Evolutionary conservation across 2,888 invertebrate species (phyloP), one percentile per base, ranked within the genome.

Genomic region (Himalopsyche anomala): DNA sequence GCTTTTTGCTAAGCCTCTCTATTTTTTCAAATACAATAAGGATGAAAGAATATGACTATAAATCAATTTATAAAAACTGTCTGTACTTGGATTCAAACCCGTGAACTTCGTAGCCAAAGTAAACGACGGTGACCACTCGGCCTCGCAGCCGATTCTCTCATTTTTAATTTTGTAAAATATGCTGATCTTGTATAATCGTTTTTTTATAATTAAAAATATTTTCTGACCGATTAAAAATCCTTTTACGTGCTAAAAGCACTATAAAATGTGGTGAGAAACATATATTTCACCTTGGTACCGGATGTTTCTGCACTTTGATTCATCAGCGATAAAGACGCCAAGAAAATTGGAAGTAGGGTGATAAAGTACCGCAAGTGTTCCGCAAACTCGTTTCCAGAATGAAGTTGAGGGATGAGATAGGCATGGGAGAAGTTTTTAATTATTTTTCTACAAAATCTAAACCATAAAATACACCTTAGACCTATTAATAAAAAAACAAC

Each of bases 231-330:
- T 62, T 62, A 3, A 62, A 62, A 62, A 19, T 19, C 62, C 19
- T 3, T 62, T 62, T 19, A 62, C 62, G 62, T 62, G 62, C 62
- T 62, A 9, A 28, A 62, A 11, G 62, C 62, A 62, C 19, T 62
- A 62, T 62, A 62, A 62, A 62, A 62, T 62, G 62, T 62, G 62
- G 19, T 62, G 62, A 62, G 19, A 62, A 62, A 62, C 62, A 62
- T 62, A 62, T 62, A 62, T 62, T 62, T 62, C 62, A 62, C 62
- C 62, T 62, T 5, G 28, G 62, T 62, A 19, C 62, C 86, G 86
- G 86, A 86, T 42, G 86, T 86, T 80, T 86, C 86, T 84, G 79
- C 83, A 45, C 81, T 56, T 81, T 62, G 86, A 86, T 86, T 81
- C 84, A 38, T 84, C 84, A 81, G 84, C 81, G 86, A 86, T 86